Evolutionary conservation across 2,888 invertebrate genomes (phyloP).

Genomic region (Parnassius apollo): DNA sequence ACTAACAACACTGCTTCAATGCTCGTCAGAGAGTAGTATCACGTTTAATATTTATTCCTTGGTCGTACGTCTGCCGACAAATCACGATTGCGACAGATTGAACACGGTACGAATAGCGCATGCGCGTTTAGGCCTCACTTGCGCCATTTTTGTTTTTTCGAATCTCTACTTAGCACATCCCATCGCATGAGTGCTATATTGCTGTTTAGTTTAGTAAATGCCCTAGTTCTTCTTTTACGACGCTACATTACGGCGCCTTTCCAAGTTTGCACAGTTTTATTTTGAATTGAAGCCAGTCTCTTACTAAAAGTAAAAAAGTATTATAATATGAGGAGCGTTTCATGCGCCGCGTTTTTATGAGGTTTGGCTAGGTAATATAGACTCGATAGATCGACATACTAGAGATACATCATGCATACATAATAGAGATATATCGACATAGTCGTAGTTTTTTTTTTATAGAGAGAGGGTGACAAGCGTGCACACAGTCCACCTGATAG

Average conservation of each 20-base stretch:
- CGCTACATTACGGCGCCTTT: constrained; percentile 15
- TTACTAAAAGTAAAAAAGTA: too few species aligned
- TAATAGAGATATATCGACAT: too few species aligned
- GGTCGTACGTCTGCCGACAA: constrained; percentile 35
- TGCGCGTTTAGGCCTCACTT: constrained; percentile 34
- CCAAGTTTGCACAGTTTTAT: constrained; percentile 7
- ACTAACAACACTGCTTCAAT: constrained; percentile 28
- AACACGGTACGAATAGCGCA: constrained; percentile 39
- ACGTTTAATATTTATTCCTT: too few species aligned
- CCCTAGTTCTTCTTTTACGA: constrained; percentile 23
- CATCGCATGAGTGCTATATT: constrained; percentile 20
- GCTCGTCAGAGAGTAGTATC: constrained; percentile 2
- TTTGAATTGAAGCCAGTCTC: background rate
- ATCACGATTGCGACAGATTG: constrained; percentile 38
- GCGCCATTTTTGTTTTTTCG: constrained; percentile 22
- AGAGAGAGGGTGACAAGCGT: too few species aligned
- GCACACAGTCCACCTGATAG: too few species aligned
- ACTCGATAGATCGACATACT: too few species aligned
- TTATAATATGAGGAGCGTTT: too few species aligned
- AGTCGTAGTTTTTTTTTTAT: too few species aligned
- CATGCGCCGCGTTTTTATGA: too few species aligned
- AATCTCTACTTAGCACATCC: constrained; percentile 23
- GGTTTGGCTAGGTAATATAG: too few species aligned
- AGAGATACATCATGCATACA: too few species aligned
- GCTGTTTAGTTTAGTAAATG: constrained; percentile 22